A percentile compares a stretch with the other conserved stretches of the same genome.
These are phyloP conservation scores for Bombylius major DNA, from an alignment of 2,888 invertebrate species.

Conservation along the genomic window DNA sequence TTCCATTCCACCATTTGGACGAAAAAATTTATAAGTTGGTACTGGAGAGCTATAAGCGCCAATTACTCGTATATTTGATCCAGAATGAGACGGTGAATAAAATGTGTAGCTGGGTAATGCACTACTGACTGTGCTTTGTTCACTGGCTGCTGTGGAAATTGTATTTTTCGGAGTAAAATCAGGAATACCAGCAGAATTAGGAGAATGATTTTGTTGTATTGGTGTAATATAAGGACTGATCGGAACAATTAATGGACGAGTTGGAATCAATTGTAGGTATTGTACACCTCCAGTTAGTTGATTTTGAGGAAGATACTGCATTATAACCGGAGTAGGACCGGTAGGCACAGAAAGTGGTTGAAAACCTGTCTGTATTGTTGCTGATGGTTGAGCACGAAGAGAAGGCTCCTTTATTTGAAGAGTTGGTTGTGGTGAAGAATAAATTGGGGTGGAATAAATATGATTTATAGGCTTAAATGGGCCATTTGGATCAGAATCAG, in stretches of 20 bases:
- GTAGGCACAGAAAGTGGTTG: neutral
- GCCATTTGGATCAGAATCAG: neutral
- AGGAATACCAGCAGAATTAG: neutral
- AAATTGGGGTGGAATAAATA: neutral
- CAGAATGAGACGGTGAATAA: slow-evolving; percentile 17
- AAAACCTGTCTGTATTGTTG: neutral
- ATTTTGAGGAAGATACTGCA: slow-evolving; percentile 32
- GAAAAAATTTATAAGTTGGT: slow-evolving; percentile 24
- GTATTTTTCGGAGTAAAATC: neutral
- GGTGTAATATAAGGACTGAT: slow-evolving; percentile 26
- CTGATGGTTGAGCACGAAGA: neutral
- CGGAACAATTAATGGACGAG: slow-evolving; percentile 32
- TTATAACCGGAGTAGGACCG: slow-evolving; percentile 26
- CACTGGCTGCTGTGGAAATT: neutral
- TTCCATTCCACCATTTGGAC: slow-evolving; percentile 29
- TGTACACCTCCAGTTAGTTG: slow-evolving; percentile 27
- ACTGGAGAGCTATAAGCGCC: slow-evolving; percentile 16
- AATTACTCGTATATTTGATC: slow-evolving; percentile 1
- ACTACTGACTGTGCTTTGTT: neutral
- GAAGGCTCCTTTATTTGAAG: neutral
- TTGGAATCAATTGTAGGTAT: slow-evolving; percentile 33
- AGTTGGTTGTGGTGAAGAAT: neutral
- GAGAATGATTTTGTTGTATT: slow-evolving; percentile 6
- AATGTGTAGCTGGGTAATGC: neutral
- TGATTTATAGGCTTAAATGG: neutral